phyloP scores from a whole-genome alignment of 1,140 invertebrate genomes.

The Bombus terrestris region DNA sequence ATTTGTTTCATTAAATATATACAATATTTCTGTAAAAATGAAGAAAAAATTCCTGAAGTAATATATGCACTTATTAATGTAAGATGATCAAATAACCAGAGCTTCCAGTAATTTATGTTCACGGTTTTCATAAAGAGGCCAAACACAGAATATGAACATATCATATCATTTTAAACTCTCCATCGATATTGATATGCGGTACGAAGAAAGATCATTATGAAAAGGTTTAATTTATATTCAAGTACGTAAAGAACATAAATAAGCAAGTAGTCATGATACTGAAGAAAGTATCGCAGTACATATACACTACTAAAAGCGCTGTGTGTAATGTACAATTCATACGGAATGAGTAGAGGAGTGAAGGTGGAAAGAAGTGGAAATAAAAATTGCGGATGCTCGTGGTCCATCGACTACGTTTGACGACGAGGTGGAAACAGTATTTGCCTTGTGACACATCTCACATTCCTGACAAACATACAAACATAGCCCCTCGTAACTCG shows the following conservation, averaged over 20 bases:
- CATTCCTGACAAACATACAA: constrained; percentile 42
- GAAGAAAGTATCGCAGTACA: neutral
- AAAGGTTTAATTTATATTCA: neutral
- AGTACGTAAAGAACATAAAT: neutral
- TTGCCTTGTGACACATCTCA: constrained; percentile 29
- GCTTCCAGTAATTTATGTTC: neutral
- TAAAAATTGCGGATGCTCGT: constrained; percentile 19
- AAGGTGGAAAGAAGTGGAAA: neutral
- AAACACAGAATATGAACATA: neutral
- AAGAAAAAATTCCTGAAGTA: neutral
- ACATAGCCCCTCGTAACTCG: constrained; percentile 15
- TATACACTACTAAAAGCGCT: neutral
- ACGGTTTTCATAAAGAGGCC: neutral
- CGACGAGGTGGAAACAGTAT: constrained; percentile 10
- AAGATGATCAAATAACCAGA: neutral
- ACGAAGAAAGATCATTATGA: neutral
- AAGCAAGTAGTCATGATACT: neutral
- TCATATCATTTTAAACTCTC: neutral
- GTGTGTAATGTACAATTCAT: neutral
- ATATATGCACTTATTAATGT: neutral
- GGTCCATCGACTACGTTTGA: constrained; percentile 24
- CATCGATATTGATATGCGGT: neutral
- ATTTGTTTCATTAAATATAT: too few species aligned
- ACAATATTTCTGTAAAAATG: neutral
- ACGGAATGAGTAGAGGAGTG: neutral